Base-by-base conservation (phyloP, 2,797 vertebrate species). In the Gadopsis bispinosus region DNA sequence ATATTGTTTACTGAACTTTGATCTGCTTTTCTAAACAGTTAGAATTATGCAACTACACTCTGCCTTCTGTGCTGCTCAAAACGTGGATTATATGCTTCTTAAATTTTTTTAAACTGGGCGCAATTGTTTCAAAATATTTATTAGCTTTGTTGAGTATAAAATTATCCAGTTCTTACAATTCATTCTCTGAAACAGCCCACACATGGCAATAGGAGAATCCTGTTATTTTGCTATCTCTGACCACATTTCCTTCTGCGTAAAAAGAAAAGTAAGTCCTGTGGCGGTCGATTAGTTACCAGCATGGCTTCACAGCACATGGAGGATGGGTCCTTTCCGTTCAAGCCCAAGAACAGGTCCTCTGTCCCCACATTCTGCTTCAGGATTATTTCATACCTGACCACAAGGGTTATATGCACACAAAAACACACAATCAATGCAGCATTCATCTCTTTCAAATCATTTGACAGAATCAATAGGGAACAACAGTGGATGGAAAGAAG, bases 241-340 rank as follows among this genome's bases (percentile, higher is more conserved):
- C 72, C 14, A n/a, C 35, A 41, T 29, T 51, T 53, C 1, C 4
- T 55, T 55, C 72, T 43, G 43, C 19, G 19, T 16, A 13, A 2
- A 58, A 17, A 19, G 13, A 12, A 22, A 7, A 55, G 56, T 56
- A 51, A 53, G 20, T 45, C 17, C 0, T 12, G 9, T 26, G 22
- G 60, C 10, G 17, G 13, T 55, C 7, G 1, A 47, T 55, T 19
- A 51, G 3, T 96, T 95, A 99, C 98, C 96, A 97, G 91, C 88
- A 99, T 92, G 61, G 96, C 95, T 63, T 98, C 96, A 87, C 98
- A 99, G 88, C 97, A 97, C 88, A 97, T 97, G 62, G 97, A 97
- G 26, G 98, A 99, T 1, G 95, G 91, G 33, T 99, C 95, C 82
- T 98, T 99, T 75, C 95, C 82, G 39, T 90, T 96, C 90, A 98